Percentiles rank a stretch among this genome's conserved stretches.
These are phyloP conservation scores for Bradypodion ventrale DNA, from an alignment of 2,797 vertebrate species.

Conservation along the genomic window DNA sequence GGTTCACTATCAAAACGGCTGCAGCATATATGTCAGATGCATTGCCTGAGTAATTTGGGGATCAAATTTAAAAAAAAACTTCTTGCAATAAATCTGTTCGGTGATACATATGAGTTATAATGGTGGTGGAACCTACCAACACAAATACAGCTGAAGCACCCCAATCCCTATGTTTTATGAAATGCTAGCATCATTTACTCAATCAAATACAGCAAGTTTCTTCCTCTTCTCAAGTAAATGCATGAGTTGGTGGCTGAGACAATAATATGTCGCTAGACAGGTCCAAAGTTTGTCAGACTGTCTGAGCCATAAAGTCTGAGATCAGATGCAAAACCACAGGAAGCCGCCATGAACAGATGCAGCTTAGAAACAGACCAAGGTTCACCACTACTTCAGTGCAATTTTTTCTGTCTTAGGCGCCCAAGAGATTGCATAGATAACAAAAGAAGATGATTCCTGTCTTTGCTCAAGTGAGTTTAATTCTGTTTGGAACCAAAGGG, in stretches of 20 bases:
- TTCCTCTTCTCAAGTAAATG: constrained; percentile 59
- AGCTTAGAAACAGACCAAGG: constrained; percentile 59
- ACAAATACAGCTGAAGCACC: neutral
- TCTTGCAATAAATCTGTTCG: neutral
- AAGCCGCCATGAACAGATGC: constrained; percentile 72
- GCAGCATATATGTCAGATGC: neutral
- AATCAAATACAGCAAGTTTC: neutral
- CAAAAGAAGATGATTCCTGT: constrained; percentile 43
- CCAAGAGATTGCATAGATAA: constrained; percentile 49
- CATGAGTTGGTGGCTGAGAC: constrained; percentile 69
- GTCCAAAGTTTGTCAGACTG: constrained; percentile 65
- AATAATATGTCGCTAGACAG: constrained; percentile 56
- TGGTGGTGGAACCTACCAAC: neutral
- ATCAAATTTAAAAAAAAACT: neutral
- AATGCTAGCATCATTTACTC: neutral
- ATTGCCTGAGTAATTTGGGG: neutral
- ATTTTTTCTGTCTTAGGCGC: constrained; percentile 6
- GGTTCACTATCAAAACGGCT: neutral
- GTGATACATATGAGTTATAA: neutral
- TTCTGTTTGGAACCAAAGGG: constrained; percentile 32
- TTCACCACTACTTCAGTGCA: constrained; percentile 58
- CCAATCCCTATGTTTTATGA: neutral
- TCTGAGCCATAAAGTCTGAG: constrained; percentile 68
- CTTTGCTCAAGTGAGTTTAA: constrained; percentile 30
- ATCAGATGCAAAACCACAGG: constrained; percentile 77